phyloP scores from a whole-genome alignment of 2,888 invertebrate species.

The Arctia plantaginis region DNA sequence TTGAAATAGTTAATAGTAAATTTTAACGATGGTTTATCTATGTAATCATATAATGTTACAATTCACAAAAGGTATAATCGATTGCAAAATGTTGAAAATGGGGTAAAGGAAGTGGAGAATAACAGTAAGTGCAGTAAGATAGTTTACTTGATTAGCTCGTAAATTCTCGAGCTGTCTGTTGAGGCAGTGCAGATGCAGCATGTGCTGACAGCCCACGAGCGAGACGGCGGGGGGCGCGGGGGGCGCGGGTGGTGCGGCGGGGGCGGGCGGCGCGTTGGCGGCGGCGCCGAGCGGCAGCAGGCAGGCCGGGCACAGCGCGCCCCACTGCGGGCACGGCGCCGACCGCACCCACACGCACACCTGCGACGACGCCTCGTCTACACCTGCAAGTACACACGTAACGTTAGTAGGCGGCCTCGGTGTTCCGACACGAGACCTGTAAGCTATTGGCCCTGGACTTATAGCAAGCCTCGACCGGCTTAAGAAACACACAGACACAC shows the following conservation, averaged over 20 bases:
- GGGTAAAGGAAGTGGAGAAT: not conserved
- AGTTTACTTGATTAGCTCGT: slow-evolving; percentile 20
- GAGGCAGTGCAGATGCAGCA: slow-evolving; percentile 93
- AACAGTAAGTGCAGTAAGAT: not conserved
- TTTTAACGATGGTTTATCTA: no score
- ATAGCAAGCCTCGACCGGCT: no score
- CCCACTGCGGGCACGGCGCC: slow-evolving; percentile 88
- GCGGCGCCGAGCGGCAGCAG: slow-evolving; percentile 81
- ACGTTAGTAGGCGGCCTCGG: not conserved
- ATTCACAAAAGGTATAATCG: no score
- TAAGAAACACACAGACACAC: no score
- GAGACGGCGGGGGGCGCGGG: slow-evolving; percentile 88
- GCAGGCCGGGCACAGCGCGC: slow-evolving; percentile 91
- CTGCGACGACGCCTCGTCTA: slow-evolving; percentile 40
- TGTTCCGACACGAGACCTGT: no score
- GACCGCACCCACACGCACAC: slow-evolving; percentile 88
- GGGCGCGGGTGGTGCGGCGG: slow-evolving; percentile 63
- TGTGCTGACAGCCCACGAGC: slow-evolving; percentile 92
- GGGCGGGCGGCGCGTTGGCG: slow-evolving; percentile 72
- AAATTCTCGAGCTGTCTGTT: slow-evolving; percentile 88
- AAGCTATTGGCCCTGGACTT: no score
- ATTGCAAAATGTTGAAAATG: no score
- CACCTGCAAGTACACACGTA: slow-evolving; percentile 20
- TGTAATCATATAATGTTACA: no score
- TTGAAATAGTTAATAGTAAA: no score